A percentile compares a stretch with the other conserved stretches of the same genome.
phyloP scores from a whole-genome alignment of 2,797 vertebrate species.

The Kryptopterus vitreolus region DNA sequence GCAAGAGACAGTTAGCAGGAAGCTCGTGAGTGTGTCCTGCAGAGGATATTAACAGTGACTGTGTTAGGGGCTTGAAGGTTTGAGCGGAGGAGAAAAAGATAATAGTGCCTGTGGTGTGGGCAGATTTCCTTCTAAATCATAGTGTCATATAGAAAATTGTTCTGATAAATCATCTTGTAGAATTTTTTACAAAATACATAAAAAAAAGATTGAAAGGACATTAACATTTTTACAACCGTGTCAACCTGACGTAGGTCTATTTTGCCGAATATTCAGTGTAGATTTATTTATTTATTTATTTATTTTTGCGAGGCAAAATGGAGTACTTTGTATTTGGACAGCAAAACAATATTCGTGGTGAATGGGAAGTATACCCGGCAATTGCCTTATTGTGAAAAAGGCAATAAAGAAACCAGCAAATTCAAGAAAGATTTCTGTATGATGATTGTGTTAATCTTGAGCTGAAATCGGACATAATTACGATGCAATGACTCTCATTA shows the following conservation, averaged over 20 bases:
- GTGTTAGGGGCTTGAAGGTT: conserved; percentile 22
- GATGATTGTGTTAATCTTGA: background rate
- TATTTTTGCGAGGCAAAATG: background rate
- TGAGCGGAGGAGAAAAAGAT: conserved; percentile 9
- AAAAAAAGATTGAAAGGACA: background rate
- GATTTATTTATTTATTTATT: too few species aligned
- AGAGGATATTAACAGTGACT: conserved; percentile 23
- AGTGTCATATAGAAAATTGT: conserved; percentile 15
- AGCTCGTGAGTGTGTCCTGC: conserved; percentile 48
- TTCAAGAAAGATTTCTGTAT: background rate
- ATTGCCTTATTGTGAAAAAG: too few species aligned
- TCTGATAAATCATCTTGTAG: conserved; percentile 20
- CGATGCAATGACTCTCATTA: background rate
- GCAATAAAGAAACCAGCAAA: background rate
- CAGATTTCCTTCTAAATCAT: conserved; percentile 20
- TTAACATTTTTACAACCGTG: background rate
- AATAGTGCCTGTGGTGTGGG: conserved; percentile 15
- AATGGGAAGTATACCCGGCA: too few species aligned
- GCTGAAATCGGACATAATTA: background rate
- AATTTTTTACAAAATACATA: background rate
- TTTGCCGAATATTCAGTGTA: background rate
- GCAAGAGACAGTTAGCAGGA: conserved; percentile 85
- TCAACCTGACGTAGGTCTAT: background rate
- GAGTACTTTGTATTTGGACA: background rate
- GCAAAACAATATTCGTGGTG: too few species aligned